phyloP scores from a whole-genome alignment of 2,797 vertebrate genomes.

The Ispidina picta region DNA sequence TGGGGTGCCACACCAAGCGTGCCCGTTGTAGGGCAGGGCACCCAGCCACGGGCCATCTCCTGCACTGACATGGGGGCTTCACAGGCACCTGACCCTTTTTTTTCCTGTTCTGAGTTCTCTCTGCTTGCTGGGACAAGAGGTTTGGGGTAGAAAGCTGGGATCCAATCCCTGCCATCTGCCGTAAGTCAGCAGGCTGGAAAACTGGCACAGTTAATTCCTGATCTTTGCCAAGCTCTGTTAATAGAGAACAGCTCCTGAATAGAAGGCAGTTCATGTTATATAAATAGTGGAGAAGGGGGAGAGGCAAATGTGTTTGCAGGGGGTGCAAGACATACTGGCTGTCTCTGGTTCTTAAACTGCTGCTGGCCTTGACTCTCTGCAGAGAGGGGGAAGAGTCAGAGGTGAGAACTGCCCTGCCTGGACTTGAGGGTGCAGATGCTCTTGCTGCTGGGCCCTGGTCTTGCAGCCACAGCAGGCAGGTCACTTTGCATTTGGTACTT shows the following conservation, averaged over 20 bases:
- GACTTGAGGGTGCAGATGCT: not conserved
- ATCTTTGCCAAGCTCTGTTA: conserved; percentile 65
- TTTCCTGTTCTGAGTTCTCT: not conserved
- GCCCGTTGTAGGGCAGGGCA: not conserved
- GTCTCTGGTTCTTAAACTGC: not conserved
- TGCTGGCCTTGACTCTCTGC: not conserved
- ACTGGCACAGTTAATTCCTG: not conserved
- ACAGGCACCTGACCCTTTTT: not conserved
- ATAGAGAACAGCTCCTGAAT: conserved; percentile 3
- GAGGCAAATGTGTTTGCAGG: not conserved
- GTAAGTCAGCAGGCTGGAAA: not conserved
- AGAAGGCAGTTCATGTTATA: not conserved
- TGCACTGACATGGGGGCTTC: not conserved
- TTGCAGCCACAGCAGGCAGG: not conserved
- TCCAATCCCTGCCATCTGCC: conserved; percentile 58
- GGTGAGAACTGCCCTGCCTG: not conserved
- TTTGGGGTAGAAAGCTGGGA: not conserved
- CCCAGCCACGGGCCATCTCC: not conserved
- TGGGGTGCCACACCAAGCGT: not conserved
- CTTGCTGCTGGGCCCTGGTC: not conserved
- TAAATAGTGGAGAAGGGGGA: not conserved
- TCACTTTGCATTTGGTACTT: not conserved
- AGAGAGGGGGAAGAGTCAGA: not conserved
- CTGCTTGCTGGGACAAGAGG: not conserved
- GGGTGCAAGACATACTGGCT: not conserved